A percentile compares a stretch with the other conserved stretches of the same genome.
Evolutionary conservation across 2,888 invertebrate species (phyloP).

Genomic region (Dioctria linearis): DNA sequence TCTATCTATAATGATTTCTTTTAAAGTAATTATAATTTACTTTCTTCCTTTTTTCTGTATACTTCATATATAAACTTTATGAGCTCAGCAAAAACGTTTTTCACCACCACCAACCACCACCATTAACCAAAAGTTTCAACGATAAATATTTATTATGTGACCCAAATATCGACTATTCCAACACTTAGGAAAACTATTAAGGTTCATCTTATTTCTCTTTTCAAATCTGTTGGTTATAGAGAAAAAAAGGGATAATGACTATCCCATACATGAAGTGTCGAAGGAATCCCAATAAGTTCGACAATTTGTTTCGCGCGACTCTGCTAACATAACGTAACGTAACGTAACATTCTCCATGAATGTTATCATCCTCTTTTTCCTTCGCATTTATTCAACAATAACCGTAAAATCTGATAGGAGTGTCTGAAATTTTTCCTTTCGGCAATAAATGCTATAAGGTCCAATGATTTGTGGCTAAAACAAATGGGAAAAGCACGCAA

Average conservation of each 20-base stretch:
- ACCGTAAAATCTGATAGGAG: slow-evolving; percentile 43
- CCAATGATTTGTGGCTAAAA: slow-evolving; percentile 44
- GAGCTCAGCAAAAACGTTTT: no score
- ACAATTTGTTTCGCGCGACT: slow-evolving; percentile 35
- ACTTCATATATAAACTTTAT: no score
- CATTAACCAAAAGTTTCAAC: background rate
- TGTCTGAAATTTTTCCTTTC: slow-evolving; percentile 36
- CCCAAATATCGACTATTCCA: slow-evolving; percentile 20
- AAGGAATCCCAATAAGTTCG: slow-evolving; percentile 6
- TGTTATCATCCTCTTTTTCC: slow-evolving; percentile 10
- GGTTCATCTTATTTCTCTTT: slow-evolving; percentile 28
- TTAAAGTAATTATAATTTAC: no score
- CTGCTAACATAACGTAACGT: background rate
- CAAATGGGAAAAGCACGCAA: slow-evolving; percentile 40
- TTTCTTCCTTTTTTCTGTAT: no score
- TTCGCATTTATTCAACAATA: slow-evolving; percentile 28
- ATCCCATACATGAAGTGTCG: background rate
- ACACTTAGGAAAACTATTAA: slow-evolving; percentile 21
- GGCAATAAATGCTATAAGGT: slow-evolving; percentile 47
- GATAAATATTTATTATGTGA: slow-evolving; percentile 23
- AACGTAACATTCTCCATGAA: background rate
- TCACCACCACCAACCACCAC: no score
- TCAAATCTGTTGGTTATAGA: background rate
- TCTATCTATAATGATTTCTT: no score
- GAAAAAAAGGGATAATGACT: slow-evolving; percentile 2